Evolutionary conservation across 2,888 invertebrate species (phyloP).

Genomic region (Apodemia duryi): DNA sequence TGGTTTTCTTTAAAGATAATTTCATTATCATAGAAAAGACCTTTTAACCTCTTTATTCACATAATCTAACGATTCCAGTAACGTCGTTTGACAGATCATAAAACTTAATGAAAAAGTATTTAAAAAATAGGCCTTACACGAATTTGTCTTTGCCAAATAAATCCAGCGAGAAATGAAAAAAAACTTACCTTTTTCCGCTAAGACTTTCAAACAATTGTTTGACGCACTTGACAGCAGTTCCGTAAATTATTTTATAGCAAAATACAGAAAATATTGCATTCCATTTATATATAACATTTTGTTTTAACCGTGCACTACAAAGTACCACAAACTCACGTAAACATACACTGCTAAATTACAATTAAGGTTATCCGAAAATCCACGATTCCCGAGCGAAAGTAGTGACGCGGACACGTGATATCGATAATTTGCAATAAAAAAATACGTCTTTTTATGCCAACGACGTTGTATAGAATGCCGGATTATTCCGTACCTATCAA

Average conservation of each 20-base stretch:
- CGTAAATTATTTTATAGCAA: conserved; percentile 51
- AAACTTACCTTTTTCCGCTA: conserved; percentile 30
- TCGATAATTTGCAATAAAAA: conserved; percentile 32
- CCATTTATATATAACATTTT: conserved; percentile 49
- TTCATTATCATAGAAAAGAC: neutral
- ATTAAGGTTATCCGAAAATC: conserved; percentile 21
- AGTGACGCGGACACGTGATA: conserved; percentile 36
- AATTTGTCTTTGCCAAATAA: neutral
- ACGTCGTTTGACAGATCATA: neutral
- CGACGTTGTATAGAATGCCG: conserved; percentile 14
- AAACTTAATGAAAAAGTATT: neutral
- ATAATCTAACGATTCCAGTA: neutral
- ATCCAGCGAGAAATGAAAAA: conserved; percentile 6
- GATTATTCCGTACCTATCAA: conserved; percentile 12
- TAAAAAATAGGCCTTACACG: neutral
- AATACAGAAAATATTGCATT: conserved; percentile 54
- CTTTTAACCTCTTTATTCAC: conserved; percentile 12
- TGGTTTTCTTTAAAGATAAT: too few species aligned
- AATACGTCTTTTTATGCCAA: conserved; percentile 18
- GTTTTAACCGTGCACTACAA: conserved; percentile 30
- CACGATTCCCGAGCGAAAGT: conserved; percentile 33
- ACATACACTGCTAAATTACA: conserved; percentile 25
- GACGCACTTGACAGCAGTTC: conserved; percentile 16
- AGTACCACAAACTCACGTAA: conserved; percentile 38
- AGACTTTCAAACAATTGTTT: conserved; percentile 16